Base-by-base conservation (phyloP, 2,888 invertebrate genomes). In the Lapara coniferarum region DNA sequence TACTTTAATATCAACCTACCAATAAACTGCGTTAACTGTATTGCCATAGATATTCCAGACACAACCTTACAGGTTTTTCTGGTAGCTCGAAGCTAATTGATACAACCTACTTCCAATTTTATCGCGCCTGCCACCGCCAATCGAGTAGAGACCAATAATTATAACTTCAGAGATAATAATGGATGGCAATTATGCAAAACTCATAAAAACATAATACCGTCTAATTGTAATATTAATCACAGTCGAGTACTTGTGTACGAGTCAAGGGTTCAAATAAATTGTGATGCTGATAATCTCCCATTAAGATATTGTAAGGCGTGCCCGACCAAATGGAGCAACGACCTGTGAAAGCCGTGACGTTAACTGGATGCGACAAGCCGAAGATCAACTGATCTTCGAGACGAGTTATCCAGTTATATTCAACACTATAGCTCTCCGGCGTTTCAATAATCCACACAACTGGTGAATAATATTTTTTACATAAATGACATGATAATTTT, bases 291-390 rank as follows among this genome's bases (percentile, higher is more conserved):
- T 63, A 49, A 63, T 63, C 49, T 59, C 46, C 59, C 59, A 59
- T 59, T 59, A 63, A 49, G 59, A 59, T 63, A 63, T 63, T 63
- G 63, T 46, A 19, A 49, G 63, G 12, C 63, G 63, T 46, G 63
- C 49, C 46, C 63, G 63, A 8, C 46, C 63, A 63, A 63, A 63
- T 63, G 63, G 63, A 63, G 63, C 63, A 63, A 63, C 49, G 63
- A 63, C 63, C 63, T 63, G 63, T 63, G 63, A 63, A 63, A 63
- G 55, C 19, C 63, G 49, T 46, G 59, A 63, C 63, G 63, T 46
- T 49, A 63, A 63, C 63, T 63, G 49, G 49, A 63, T 19, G 63
- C 49, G 19, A 63, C 49, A 63, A 63, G 63, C 16, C 49, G 63
- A 63, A 63, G 46, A 63, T 63, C 49, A 46, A 19, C 46, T 19